A percentile compares a stretch with the other conserved stretches of the same genome.
These are phyloP conservation scores for Sparus aurata DNA, from an alignment of 2,797 vertebrate genomes.

Conservation along the genomic window DNA sequence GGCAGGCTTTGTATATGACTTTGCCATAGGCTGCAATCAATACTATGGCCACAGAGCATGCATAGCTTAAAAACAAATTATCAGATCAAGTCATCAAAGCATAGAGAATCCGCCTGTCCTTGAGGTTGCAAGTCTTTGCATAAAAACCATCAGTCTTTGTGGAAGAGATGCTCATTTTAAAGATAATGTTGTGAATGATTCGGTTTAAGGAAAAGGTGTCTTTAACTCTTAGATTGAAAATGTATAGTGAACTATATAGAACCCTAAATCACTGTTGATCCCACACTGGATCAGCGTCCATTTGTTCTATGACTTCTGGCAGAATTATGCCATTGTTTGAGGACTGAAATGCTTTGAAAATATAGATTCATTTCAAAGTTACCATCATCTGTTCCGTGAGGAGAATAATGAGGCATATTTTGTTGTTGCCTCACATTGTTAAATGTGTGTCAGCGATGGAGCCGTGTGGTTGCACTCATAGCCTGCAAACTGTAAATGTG, in stretches of 20 bases:
- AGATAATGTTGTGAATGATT: conserved; percentile 35
- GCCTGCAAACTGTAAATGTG: conserved; percentile 15
- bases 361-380: not conserved
- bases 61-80: conserved; percentile 37
- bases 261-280: not conserved
- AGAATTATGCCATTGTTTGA: not conserved
- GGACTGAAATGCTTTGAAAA: conserved; percentile 10
- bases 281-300: not conserved
- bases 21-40: conserved; percentile 46
- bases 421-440: not conserved
- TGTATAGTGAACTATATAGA: not conserved
- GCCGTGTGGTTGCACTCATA: not conserved
- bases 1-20: conserved; percentile 38
- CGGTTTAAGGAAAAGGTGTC: not conserved
- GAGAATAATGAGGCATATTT: not conserved
- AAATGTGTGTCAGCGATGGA: not conserved
- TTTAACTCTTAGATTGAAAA: not conserved
- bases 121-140: conserved; percentile 38
- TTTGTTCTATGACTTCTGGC: not conserved
- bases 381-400: not conserved
- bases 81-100: conserved; percentile 66
- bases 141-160: conserved; percentile 12
- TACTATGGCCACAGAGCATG: conserved; percentile 35
- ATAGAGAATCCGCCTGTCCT: conserved; percentile 49
- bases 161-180: conserved; percentile 10